Evolutionary conservation across 2,113 vertebrate species (phyloP).

Genomic region (Aegithalos caudatus): DNA sequence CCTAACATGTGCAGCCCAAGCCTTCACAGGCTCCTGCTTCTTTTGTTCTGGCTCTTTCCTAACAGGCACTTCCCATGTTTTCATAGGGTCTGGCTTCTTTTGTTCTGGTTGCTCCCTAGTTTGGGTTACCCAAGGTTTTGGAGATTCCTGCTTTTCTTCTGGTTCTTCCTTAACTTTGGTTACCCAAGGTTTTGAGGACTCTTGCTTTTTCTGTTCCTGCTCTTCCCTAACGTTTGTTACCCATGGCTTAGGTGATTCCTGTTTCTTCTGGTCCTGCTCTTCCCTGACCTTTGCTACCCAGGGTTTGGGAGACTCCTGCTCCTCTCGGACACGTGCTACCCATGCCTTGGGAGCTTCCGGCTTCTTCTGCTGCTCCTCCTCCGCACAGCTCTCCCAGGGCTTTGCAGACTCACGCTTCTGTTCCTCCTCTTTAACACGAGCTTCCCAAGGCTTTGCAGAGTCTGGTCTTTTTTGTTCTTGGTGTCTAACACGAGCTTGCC

Average conservation of each 20-base stretch:
- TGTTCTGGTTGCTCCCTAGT: constrained; percentile 56
- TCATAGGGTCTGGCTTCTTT: constrained; percentile 56
- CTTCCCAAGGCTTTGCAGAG: constrained; percentile 71
- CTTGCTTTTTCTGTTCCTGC: constrained; percentile 70
- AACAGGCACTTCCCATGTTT: constrained; percentile 53
- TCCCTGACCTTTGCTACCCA: constrained; percentile 72
- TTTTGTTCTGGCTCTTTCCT: constrained; percentile 70
- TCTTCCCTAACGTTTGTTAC: constrained; percentile 61
- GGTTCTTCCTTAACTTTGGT: constrained; percentile 60
- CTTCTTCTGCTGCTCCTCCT: constrained; percentile 63
- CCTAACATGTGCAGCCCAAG: constrained; percentile 49
- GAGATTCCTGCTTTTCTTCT: constrained; percentile 70
- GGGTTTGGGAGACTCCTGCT: constrained; percentile 30
- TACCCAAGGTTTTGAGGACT: constrained; percentile 34
- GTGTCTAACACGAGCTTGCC: constrained; percentile 64
- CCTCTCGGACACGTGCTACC: constrained; percentile 60
- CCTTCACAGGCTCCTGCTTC: constrained; percentile 56
- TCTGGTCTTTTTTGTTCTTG: constrained; percentile 56
- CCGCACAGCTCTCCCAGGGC: constrained; percentile 68
- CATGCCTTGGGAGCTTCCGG: constrained; percentile 81
- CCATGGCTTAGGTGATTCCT: constrained; percentile 30
- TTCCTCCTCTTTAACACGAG: constrained; percentile 45
- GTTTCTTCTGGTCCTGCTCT: constrained; percentile 74
- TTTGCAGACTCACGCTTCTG: constrained; percentile 25
- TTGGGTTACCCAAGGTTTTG: constrained; percentile 77